These are phyloP conservation scores for Zaprionus ghesquierei DNA, from an alignment of 1,140 invertebrate genomes.

Conservation along the genomic window DNA sequence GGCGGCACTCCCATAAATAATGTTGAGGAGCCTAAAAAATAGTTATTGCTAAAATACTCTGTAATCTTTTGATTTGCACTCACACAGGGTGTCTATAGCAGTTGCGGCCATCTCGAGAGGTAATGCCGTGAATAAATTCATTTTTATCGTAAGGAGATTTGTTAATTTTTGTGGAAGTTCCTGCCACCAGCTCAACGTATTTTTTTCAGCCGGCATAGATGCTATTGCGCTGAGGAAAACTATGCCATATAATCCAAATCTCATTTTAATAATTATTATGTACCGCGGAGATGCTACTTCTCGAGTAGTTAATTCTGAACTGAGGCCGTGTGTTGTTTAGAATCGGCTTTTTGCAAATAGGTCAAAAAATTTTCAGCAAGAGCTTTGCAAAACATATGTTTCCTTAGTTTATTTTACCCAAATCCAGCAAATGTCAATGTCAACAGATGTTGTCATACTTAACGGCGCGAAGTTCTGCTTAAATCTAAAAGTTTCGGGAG, in stretches of 20 bases:
- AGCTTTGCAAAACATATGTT: conserved; percentile 37
- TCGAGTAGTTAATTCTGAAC: conserved; percentile 2
- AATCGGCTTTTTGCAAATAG: conserved; percentile 14
- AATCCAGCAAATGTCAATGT: conserved; percentile 35
- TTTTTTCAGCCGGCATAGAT: neutral
- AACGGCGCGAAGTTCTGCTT: neutral
- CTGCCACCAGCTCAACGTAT: conserved; percentile 42
- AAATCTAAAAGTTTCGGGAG: neutral
- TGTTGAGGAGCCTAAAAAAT: conserved; percentile 54
- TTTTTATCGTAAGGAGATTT: conserved; percentile 51
- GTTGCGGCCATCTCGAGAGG: conserved; percentile 52
- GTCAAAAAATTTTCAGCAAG: conserved; percentile 7
- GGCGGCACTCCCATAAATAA: conserved; percentile 48
- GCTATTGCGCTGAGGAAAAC: neutral
- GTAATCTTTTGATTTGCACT: neutral
- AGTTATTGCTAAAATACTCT: neutral
- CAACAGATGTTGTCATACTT: conserved; percentile 31
- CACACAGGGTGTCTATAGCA: conserved; percentile 53
- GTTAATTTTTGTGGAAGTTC: conserved; percentile 36
- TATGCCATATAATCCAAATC: neutral
- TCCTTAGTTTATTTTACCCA: conserved; percentile 39
- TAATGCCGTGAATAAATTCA: conserved; percentile 51
- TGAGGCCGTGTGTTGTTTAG: neutral
- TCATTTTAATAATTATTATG: neutral
- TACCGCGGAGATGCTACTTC: neutral